Evolutionary conservation across 2,113 vertebrate genomes (phyloP).

Genomic region (Pollimyrus isidori): DNA sequence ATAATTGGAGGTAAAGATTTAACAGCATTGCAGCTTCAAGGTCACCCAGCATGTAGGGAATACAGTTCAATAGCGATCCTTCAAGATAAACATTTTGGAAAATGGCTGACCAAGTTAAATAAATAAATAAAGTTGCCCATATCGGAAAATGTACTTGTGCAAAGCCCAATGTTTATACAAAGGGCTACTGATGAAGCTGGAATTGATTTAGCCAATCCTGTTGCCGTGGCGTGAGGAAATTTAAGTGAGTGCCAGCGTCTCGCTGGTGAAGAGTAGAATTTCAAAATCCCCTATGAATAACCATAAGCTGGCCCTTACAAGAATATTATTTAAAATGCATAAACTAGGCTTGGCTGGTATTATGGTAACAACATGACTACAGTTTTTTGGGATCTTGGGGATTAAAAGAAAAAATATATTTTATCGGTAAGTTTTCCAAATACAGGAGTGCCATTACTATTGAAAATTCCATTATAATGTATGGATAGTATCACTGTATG

Average conservation of each 20-base stretch:
- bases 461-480: background rate
- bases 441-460: background rate
- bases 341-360: background rate
- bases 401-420: background rate
- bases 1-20: slow-evolving; percentile 6
- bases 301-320: background rate
- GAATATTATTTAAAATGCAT: background rate
- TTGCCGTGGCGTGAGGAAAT: background rate
- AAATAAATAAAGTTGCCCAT: background rate
- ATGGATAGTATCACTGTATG: background rate
- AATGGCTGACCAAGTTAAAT: background rate
- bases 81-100: background rate
- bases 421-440: background rate
- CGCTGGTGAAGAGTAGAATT: background rate
- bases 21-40: background rate
- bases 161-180: background rate
- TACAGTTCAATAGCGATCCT: background rate
- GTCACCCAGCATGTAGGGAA: background rate
- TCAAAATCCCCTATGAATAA: background rate
- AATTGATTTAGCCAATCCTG: background rate
- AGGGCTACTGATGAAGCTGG: background rate
- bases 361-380: background rate
- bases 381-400: background rate
- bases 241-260: background rate
- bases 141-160: slow-evolving; percentile 1